phyloP scores from a whole-genome alignment of 1,140 invertebrate genomes.

The Lepidostoma basale region DNA sequence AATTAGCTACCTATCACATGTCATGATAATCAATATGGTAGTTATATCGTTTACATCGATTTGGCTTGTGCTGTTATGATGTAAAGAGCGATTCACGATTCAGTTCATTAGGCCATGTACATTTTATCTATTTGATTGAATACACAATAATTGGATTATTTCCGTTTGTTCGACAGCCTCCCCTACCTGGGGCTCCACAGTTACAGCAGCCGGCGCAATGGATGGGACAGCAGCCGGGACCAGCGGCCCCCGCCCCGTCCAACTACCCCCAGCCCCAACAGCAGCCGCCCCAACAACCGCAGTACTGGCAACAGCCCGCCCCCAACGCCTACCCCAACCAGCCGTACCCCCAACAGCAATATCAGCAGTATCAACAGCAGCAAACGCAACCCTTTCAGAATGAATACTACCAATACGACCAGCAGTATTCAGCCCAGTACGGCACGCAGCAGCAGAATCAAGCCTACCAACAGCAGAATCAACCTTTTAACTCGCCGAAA shows the following conservation, averaged over 20 bases:
- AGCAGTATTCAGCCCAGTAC: conserved; percentile 33
- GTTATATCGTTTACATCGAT: too few relatives aligned
- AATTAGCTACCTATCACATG: too few relatives aligned
- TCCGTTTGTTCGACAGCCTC: conserved; percentile 25
- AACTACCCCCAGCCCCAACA: conserved; percentile 49
- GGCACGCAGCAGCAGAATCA: conserved; percentile 51
- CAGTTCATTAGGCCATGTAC: too few relatives aligned
- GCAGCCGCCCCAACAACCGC: conserved; percentile 44
- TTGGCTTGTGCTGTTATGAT: too few relatives aligned
- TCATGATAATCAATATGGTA: too few relatives aligned
- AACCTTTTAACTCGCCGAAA: too few relatives aligned
- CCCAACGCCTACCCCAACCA: conserved; percentile 51
- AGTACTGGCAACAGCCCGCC: conserved; percentile 49
- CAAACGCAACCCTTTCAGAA: conserved; percentile 20
- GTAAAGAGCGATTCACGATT: too few relatives aligned
- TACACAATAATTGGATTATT: too few relatives aligned
- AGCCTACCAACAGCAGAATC: conserved; percentile 48
- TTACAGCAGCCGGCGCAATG: conserved; percentile 18
- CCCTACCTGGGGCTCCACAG: conserved; percentile 13
- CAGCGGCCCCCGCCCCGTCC: not conserved
- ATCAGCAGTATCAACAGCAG: conserved; percentile 47
- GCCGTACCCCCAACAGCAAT: conserved; percentile 51
- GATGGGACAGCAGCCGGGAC: not conserved
- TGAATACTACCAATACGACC: conserved; percentile 40
- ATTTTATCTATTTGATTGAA: too few relatives aligned